A percentile compares a stretch with the other conserved stretches of the same genome.
phyloP scores from a whole-genome alignment of 2,797 vertebrate species.

The Anguilla megastoma region DNA sequence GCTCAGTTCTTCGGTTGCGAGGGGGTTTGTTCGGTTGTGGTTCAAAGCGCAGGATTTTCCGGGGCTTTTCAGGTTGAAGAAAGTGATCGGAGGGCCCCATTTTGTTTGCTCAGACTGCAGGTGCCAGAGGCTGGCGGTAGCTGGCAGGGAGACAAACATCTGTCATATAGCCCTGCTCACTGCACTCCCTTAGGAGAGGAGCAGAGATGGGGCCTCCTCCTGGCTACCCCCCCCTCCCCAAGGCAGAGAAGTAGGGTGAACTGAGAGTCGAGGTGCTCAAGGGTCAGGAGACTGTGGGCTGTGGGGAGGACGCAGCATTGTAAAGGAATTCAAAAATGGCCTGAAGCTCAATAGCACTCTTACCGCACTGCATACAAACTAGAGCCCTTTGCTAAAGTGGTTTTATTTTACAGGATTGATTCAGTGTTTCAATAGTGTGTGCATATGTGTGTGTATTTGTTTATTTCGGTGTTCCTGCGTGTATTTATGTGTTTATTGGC shows the following conservation, averaged over 20 bases:
- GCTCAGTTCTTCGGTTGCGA: background rate
- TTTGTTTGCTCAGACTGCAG: slow-evolving; percentile 55
- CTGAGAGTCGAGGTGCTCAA: background rate
- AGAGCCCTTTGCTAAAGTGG: background rate
- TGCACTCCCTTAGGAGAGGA: background rate
- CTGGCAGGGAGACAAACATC: slow-evolving; percentile 43
- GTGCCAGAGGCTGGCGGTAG: slow-evolving; percentile 54
- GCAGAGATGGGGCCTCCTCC: background rate
- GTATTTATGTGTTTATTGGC: background rate
- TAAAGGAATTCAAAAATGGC: background rate
- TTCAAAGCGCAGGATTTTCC: background rate
- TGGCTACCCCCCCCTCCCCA: background rate
- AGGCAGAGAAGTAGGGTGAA: background rate
- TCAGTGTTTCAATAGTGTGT: background rate
- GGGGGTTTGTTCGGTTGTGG: background rate
- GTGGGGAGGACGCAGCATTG: background rate
- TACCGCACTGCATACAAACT: background rate
- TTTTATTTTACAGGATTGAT: slow-evolving; percentile 14
- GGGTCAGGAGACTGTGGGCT: background rate
- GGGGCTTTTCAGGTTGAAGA: slow-evolving; percentile 19
- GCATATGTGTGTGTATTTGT: background rate
- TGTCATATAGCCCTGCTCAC: slow-evolving; percentile 15
- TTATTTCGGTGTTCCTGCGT: background rate
- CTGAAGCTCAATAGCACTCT: background rate
- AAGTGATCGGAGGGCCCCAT: slow-evolving; percentile 47